These are phyloP conservation scores for Nannoperca obscura DNA, from an alignment of 2,797 vertebrate genomes.

Conservation along the genomic window DNA sequence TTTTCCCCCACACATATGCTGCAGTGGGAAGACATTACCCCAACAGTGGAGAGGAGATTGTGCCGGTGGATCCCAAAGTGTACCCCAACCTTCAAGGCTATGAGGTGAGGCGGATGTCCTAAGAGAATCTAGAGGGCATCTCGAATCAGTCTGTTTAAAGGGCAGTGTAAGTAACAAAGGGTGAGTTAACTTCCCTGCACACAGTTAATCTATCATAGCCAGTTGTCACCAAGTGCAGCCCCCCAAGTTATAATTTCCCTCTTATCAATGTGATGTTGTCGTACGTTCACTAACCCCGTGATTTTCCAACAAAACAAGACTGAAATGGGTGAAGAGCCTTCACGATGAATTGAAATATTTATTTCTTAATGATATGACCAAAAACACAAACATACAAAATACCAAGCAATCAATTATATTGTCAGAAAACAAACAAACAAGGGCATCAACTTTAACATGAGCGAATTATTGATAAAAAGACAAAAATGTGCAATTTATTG, in stretches of 20 bases:
- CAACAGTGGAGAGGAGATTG: background rate
- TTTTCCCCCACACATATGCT: background rate
- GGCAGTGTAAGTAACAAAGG: background rate
- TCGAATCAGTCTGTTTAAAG: background rate
- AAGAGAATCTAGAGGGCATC: background rate
- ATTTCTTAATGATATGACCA: conserved; percentile 67
- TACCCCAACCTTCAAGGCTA: background rate
- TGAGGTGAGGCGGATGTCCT: background rate
- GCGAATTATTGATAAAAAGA: conserved; percentile 65
- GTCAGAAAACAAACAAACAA: conserved; percentile 39
- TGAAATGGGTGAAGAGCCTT: background rate
- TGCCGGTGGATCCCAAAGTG: background rate
- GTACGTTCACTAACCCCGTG: background rate
- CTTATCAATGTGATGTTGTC: background rate
- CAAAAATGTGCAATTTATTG: conserved; percentile 55
- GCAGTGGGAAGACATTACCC: conserved; percentile 11
- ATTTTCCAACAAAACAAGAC: conserved; percentile 20
- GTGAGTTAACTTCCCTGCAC: background rate
- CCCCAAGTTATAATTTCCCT: background rate
- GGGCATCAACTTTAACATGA: conserved; percentile 43
- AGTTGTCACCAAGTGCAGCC: background rate
- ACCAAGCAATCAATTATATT: conserved; percentile 61
- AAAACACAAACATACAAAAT: conserved; percentile 80
- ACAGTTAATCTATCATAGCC: background rate
- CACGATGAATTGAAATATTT: conserved; percentile 65